Conservation (phyloP, 2,888 invertebrate species). For the Clivina fossor region DNA sequence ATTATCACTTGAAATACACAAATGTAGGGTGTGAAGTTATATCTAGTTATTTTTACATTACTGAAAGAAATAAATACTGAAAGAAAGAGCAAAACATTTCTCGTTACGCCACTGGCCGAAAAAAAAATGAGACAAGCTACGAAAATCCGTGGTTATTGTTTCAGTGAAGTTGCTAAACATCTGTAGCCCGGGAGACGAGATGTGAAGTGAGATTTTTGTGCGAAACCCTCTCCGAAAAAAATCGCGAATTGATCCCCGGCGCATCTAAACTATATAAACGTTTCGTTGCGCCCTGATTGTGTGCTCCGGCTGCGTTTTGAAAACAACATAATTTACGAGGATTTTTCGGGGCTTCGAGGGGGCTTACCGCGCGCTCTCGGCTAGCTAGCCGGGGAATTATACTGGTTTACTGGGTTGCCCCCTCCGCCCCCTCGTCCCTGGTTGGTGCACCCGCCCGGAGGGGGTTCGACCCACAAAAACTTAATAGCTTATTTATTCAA, state of each 20-base stretch:
- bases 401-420: constrained; percentile 17
- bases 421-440: neutral
- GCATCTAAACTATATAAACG: too few relatives aligned
- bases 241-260: constrained; percentile 2
- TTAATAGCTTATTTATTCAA: constrained; percentile 57
- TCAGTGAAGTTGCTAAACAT: constrained; percentile 33
- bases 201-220: too few relatives aligned
- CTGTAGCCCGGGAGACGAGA: constrained; percentile 22
- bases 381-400: too few relatives aligned
- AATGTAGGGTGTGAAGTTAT: too few relatives aligned
- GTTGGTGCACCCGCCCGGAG: neutral
- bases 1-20: too few relatives aligned
- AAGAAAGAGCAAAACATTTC: constrained; percentile 5
- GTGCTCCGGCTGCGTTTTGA: too few relatives aligned
- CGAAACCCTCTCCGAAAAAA: neutral
- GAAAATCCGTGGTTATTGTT: constrained; percentile 27
- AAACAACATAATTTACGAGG: constrained; percentile 55
- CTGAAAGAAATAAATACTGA: constrained; percentile 9
- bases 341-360: too few relatives aligned
- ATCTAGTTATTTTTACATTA: too few relatives aligned
- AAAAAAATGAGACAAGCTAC: constrained; percentile 18
- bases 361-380: too few relatives aligned
- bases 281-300: too few relatives aligned
- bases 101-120: constrained; percentile 17
- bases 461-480: constrained; percentile 52